Evolutionary conservation across 2,113 vertebrate species (phyloP).

Genomic region (Copsychus sechellarum): DNA sequence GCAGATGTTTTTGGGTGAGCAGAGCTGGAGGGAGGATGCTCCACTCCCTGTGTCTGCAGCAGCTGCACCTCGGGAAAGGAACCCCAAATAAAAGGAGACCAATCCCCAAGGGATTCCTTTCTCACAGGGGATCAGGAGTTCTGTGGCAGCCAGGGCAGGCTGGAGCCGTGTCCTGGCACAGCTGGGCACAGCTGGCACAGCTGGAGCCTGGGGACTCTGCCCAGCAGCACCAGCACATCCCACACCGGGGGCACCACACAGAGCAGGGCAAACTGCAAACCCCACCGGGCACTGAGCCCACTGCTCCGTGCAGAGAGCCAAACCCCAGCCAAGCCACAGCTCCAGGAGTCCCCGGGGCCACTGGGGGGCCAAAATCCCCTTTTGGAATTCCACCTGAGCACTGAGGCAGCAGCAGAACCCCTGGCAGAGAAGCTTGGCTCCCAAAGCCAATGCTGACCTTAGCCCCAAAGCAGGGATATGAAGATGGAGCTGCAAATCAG

Average conservation of each 20-base stretch:
- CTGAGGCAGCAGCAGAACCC: neutral
- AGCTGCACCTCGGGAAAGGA: no score
- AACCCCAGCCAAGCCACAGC: fast-evolving
- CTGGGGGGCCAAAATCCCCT: neutral
- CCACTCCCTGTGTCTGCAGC: no score
- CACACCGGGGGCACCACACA: no score
- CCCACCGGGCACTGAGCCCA: neutral
- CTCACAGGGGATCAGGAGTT: no score
- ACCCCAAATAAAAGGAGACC: no score
- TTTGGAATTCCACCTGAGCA: neutral
- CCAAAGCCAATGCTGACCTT: neutral
- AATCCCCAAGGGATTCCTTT: no score
- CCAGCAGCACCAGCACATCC: no score
- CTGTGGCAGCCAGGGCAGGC: no score
- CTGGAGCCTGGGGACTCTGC: no score
- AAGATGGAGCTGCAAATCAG: neutral
- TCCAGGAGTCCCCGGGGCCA: neutral
- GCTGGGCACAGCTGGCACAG: no score
- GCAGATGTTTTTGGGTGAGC: neutral
- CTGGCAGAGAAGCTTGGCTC: neutral
- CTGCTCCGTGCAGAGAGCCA: neutral
- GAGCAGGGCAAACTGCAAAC: no score
- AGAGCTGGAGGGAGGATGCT: fast-evolving
- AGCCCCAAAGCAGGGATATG: neutral
- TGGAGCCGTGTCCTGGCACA: no score